A percentile compares a stretch with the other conserved stretches of the same genome.
Conservation (phyloP, 1,140 invertebrate genomes). For the Lucilia sericata region DNA sequence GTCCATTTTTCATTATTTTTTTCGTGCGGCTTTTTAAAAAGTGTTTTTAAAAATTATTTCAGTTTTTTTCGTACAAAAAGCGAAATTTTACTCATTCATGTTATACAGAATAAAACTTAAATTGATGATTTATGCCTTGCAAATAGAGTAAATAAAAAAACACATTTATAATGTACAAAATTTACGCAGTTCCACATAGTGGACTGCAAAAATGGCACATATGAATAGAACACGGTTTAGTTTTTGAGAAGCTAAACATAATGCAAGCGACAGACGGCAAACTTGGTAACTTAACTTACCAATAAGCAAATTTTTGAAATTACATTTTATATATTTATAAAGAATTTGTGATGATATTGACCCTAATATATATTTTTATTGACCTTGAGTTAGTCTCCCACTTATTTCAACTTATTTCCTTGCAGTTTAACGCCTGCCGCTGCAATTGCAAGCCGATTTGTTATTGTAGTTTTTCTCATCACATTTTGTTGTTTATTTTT, state of each 20-base stretch:
- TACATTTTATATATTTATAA: too few relatives aligned
- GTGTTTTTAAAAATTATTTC: background rate
- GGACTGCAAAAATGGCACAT: background rate
- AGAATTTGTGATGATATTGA: too few relatives aligned
- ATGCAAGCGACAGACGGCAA: background rate
- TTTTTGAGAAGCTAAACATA: background rate
- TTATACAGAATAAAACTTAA: background rate
- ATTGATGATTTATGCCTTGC: background rate
- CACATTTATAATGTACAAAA: background rate
- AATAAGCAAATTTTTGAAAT: too few relatives aligned
- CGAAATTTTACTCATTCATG: background rate
- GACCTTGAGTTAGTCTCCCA: background rate
- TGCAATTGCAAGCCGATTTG: background rate
- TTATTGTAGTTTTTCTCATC: background rate
- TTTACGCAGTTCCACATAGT: background rate
- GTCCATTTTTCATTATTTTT: constrained; percentile 3
- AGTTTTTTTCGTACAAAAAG: constrained; percentile 4
- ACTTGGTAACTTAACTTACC: too few relatives aligned
- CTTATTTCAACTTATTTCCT: background rate
- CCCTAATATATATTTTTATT: background rate
- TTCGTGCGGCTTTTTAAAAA: background rate
- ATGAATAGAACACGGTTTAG: background rate
- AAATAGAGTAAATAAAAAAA: constrained; percentile 14
- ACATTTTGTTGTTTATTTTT: too few relatives aligned
- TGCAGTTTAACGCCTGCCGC: background rate